Conservation (phyloP, 2,797 vertebrate species). For the Myripristis jacobus region DNA sequence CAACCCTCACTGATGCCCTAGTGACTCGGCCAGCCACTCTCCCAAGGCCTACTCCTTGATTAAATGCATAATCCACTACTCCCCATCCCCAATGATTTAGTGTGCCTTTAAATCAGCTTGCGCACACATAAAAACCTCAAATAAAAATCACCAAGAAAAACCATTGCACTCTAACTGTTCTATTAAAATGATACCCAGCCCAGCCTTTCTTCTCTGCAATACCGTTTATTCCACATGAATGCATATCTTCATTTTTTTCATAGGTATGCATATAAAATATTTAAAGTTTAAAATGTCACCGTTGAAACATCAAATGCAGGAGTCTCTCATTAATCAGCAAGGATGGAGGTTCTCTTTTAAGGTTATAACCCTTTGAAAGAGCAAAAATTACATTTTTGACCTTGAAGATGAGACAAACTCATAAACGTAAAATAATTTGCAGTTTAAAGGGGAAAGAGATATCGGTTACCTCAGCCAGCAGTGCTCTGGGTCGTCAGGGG, state of each 20-base stretch:
- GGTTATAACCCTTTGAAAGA: conserved; percentile 93
- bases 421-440: conserved; percentile 92
- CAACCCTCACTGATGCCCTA: conserved; percentile 78
- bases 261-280: conserved; percentile 91
- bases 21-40: conserved; percentile 85
- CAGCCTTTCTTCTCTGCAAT: conserved; percentile 86
- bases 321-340: conserved; percentile 89
- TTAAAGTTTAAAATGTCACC: conserved; percentile 92
- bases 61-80: conserved; percentile 91
- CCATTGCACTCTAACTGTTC: conserved; percentile 89
- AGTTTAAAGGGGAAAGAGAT: conserved; percentile 89
- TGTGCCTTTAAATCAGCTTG: conserved; percentile 90
- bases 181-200: conserved; percentile 87
- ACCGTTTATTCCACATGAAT: conserved; percentile 92
- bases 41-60: conserved; percentile 89
- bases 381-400: conserved; percentile 93
- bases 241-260: conserved; percentile 88
- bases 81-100: conserved; percentile 86
- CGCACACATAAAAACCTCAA: conserved; percentile 89
- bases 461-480: conserved; percentile 84
- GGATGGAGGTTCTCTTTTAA: conserved; percentile 90
- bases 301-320: conserved; percentile 90
- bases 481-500: conserved; percentile 71
- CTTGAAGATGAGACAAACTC: conserved; percentile 93
- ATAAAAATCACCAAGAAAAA: conserved; percentile 90